These are phyloP conservation scores for Maccullochella peelii DNA, from an alignment of 2,113 vertebrate species.

Conservation along the genomic window DNA sequence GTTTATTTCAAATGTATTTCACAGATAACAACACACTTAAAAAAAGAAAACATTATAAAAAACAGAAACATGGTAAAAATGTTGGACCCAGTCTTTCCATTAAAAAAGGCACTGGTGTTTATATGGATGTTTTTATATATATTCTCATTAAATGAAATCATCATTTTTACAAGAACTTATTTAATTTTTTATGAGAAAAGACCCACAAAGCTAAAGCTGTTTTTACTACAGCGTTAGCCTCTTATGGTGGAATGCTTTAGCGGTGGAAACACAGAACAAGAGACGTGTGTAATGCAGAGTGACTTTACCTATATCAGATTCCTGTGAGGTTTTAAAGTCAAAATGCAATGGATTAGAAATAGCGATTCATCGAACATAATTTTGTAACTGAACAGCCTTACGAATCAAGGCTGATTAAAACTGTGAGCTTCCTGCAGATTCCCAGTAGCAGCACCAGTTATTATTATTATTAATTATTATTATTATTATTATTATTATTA, in stretches of 20 bases:
- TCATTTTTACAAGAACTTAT: neutral
- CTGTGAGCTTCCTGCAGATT: slow-evolving; percentile 5
- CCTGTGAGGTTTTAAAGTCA: neutral
- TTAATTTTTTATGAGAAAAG: neutral
- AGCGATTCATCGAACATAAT: neutral
- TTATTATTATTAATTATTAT: too few species aligned
- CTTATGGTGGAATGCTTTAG: neutral
- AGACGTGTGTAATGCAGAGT: neutral
- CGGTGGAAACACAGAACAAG: neutral
- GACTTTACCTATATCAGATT: neutral
- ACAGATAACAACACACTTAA: slow-evolving; percentile 29
- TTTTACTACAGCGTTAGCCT: neutral
- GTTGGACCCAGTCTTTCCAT: neutral
- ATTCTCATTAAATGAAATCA: neutral
- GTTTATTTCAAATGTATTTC: slow-evolving; percentile 54
- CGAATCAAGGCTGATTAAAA: neutral
- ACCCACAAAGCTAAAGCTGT: neutral
- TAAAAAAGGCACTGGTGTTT: slow-evolving; percentile 43
- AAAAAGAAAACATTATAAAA: slow-evolving; percentile 16
- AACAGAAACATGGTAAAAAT: neutral
- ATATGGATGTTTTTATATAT: too few species aligned
- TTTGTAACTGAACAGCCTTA: neutral
- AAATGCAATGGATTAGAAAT: neutral
- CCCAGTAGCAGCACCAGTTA: neutral
- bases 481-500: too few species aligned